Evolutionary conservation across 2,113 vertebrate species (phyloP), one percentile per base, ranked within the genome.

Genomic region (Gadus chalcogrammus): DNA sequence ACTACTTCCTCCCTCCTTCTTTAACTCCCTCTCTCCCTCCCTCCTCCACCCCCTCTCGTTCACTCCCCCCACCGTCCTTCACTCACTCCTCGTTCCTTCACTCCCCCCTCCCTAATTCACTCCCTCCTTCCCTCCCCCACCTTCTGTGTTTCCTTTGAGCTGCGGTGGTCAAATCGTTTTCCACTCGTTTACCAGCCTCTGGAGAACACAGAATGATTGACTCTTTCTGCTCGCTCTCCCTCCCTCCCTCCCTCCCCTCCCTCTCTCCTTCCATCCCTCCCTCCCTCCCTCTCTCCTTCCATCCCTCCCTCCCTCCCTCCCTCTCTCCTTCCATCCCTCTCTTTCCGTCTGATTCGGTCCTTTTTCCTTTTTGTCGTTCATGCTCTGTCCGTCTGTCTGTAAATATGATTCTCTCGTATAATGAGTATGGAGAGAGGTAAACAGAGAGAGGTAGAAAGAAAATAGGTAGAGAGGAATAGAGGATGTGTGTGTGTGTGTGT

Each of bases 141-240:
- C 6, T 16, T 16, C 3, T 13, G 4, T 13, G 17, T 61, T 22
- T 24, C n/a, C 18, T 61, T 12, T 61, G 17, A 20, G n/a, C 60
- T 24, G 22, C 22, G 17, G 18, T 64, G 63, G 63, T 64, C 63
- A 64, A 64, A 64, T 64, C 28, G 63, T 64, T 64, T 64, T 64
- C 17, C 63, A 64, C 63, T 64, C 27, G 63, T 64, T 64, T 64
- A 64, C 27, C 16, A 27, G 63, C 35, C 63, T 64, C 63, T n/a
- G 27, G 63, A 64, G 63, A 27, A 27, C 15, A n/a, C 28, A 15
- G 63, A 15, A 64, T 64, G 63, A 64, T 64, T 38, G 63, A 64
- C 63, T 64, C 24, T n/a, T 35, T 64, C 27, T 58, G n/a, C n/a
- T 58, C 55, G 17, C 55, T n/a, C 55, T 58, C 55, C 13, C 55